phyloP scores from a whole-genome alignment of 53 echinoderm and acorn worm genomes.

The Antedon mediterranea region DNA sequence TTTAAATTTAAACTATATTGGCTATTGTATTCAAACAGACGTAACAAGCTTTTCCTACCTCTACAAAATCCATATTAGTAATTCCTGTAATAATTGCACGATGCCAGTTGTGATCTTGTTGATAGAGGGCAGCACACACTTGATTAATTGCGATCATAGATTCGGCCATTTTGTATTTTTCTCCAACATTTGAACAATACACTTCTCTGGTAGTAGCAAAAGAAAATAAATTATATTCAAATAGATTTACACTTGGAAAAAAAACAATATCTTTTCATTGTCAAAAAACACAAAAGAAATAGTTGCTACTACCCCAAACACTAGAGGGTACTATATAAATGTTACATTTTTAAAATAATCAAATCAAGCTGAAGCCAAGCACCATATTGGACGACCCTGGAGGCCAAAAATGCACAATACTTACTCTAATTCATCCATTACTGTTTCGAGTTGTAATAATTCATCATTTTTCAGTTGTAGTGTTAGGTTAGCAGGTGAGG shows the following conservation, averaged over 20 bases:
- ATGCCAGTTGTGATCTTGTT: constrained; percentile 81
- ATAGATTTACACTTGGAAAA: too few relatives aligned
- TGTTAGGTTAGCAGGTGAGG: constrained; percentile 55
- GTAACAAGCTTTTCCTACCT: too few relatives aligned
- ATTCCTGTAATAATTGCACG: constrained; percentile 58
- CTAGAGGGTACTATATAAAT: too few relatives aligned
- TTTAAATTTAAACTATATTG: too few relatives aligned
- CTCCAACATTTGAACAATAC: constrained; percentile 65
- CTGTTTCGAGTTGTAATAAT: constrained; percentile 33
- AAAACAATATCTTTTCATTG: too few relatives aligned
- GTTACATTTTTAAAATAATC: too few relatives aligned
- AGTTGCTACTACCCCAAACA: too few relatives aligned
- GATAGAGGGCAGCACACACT: constrained; percentile 68
- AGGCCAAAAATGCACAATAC: constrained; percentile 6
- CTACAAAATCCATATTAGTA: constrained; percentile 57
- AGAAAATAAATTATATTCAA: too few relatives aligned
- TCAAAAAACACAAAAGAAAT: too few relatives aligned
- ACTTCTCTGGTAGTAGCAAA: constrained; percentile 45
- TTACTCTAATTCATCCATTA: constrained; percentile 94
- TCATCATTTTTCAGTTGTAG: constrained; percentile 58
- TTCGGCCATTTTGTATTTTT: constrained; percentile 71
- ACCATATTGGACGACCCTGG: too few relatives aligned
- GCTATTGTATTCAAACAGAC: too few relatives aligned
- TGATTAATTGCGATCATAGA: constrained; percentile 91
- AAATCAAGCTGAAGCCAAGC: too few relatives aligned